Conservation (phyloP, 2,797 vertebrate species). For the Ptychobarbus kaznakovi region DNA sequence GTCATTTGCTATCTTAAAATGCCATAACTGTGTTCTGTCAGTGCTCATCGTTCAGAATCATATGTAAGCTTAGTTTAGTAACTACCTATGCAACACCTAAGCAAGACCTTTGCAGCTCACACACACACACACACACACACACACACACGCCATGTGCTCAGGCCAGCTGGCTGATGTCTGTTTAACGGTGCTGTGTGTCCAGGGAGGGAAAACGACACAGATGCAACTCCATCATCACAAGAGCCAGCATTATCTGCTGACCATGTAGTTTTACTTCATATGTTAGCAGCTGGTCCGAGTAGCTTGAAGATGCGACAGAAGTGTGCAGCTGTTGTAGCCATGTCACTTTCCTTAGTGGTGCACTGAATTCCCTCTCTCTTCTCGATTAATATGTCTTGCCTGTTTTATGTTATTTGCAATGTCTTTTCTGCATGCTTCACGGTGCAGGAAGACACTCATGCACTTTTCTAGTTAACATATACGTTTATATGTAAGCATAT, state of each 20-base stretch:
- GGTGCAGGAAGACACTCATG: conserved; percentile 20
- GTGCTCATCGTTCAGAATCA: neutral
- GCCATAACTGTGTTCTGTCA: conserved; percentile 7
- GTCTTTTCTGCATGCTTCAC: neutral
- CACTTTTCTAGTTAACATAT: conserved; percentile 34
- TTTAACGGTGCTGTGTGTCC: conserved; percentile 44
- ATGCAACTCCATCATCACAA: conserved; percentile 32
- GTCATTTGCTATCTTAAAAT: neutral
- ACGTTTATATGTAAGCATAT: conserved; percentile 25
- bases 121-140: neutral
- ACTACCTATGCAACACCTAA: conserved; percentile 53
- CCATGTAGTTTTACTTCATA: conserved; percentile 12
- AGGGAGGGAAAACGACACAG: conserved; percentile 23
- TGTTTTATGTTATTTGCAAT: neutral
- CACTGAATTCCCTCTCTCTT: conserved; percentile 23
- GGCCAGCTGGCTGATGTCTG: conserved; percentile 39
- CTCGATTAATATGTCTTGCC: neutral
- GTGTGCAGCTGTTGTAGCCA: conserved; percentile 38
- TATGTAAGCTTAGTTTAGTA: conserved; percentile 49
- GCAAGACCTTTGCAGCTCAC: conserved; percentile 48
- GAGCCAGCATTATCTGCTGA: conserved; percentile 35
- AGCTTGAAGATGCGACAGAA: conserved; percentile 31
- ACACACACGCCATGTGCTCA: conserved; percentile 30
- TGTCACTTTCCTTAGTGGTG: conserved; percentile 31
- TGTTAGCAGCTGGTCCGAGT: conserved; percentile 24